Conservation (phyloP, 2,113 vertebrate genomes). For the Pelecanoides urinatrix region DNA sequence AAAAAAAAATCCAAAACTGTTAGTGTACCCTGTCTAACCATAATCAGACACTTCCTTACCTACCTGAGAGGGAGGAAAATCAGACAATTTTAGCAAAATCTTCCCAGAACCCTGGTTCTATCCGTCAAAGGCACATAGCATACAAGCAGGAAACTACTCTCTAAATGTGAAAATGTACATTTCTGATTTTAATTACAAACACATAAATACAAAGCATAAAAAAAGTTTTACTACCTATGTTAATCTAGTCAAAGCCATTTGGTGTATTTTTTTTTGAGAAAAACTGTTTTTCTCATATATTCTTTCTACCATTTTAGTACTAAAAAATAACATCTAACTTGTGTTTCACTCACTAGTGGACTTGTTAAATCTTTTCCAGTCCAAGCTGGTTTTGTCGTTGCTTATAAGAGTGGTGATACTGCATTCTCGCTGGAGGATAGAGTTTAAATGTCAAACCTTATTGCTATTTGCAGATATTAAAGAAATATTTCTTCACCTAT, state of each 20-base stretch:
- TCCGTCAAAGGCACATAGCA: fast-evolving
- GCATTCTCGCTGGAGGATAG: neutral
- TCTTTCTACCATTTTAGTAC: neutral
- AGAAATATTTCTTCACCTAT: neutral
- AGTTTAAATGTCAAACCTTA: neutral
- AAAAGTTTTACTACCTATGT: neutral
- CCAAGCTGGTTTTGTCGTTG: neutral
- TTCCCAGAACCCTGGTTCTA: neutral
- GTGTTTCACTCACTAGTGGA: neutral
- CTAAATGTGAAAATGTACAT: neutral
- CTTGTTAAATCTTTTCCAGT: neutral
- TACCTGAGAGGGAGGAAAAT: neutral
- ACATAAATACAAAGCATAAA: neutral
- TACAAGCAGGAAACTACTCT: neutral
- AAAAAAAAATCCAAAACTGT: neutral
- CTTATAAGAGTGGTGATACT: neutral
- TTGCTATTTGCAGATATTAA: neutral
- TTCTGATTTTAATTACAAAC: neutral
- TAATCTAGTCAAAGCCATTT: neutral
- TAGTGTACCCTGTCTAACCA: neutral
- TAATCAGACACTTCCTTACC: neutral
- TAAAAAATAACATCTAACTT: neutral
- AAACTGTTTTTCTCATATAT: neutral
- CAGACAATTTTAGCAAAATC: neutral
- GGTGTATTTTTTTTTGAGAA: neutral